Conservation (phyloP, 2,797 vertebrate species). For the Gobio occitaniae region DNA sequence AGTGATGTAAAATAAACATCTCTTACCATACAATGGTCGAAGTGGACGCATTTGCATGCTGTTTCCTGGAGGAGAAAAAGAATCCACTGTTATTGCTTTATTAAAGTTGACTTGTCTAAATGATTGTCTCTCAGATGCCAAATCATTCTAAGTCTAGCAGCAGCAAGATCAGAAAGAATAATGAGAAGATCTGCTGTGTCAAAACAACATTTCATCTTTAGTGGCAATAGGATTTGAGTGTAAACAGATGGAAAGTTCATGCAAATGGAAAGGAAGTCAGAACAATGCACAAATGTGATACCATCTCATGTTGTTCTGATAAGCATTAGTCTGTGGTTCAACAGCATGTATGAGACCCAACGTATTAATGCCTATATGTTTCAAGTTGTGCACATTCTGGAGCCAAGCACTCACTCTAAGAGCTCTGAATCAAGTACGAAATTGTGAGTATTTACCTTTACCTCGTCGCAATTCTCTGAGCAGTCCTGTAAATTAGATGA, state of each 20-base stretch:
- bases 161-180: background rate
- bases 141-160: background rate
- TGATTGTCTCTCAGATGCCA: background rate
- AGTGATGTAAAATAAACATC: background rate
- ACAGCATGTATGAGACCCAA: background rate
- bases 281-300: slow-evolving; percentile 12
- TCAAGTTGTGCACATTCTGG: background rate
- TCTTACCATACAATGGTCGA: slow-evolving; percentile 12
- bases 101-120: background rate
- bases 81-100: background rate
- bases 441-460: slow-evolving; percentile 3
- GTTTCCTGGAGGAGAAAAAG: slow-evolving; percentile 2
- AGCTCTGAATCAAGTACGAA: background rate
- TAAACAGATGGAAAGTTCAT: background rate
- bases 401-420: background rate
- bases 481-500: slow-evolving; percentile 14
- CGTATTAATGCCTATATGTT: background rate
- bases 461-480: background rate
- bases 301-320: slow-evolving; percentile 25
- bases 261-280: slow-evolving; percentile 39
- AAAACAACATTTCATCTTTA: background rate
- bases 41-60: background rate
- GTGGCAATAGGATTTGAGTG: background rate
- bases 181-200: background rate
- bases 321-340: slow-evolving; percentile 41